phyloP scores from a whole-genome alignment of 2,113 vertebrate species.

The Odobenus rosmarus region DNA sequence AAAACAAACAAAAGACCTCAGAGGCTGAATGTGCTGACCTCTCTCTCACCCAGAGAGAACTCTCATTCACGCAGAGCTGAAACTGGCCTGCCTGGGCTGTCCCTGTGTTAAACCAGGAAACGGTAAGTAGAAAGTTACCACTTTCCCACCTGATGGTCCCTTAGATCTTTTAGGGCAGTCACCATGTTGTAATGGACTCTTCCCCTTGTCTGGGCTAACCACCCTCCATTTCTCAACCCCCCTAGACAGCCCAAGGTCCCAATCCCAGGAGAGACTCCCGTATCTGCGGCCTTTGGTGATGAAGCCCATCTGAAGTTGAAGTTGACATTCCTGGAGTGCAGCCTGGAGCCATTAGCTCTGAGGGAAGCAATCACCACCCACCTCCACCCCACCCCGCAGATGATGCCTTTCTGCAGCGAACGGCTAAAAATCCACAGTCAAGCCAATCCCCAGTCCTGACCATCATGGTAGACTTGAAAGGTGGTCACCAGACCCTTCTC shows the following conservation, averaged over 20 bases:
- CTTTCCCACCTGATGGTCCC: not conserved
- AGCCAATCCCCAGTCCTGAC: not conserved
- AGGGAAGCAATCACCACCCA: not conserved
- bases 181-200: fast-evolving
- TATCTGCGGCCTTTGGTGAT: not conserved
- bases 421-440: not conserved
- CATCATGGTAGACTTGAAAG: not conserved
- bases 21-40: not conserved
- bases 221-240: not conserved
- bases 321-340: not conserved
- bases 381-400: not conserved
- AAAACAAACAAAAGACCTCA: not conserved
- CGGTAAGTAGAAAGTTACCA: too few relatives aligned
- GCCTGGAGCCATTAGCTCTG: not conserved
- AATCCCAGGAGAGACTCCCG: not conserved
- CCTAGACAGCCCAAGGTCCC: not conserved
- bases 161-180: not conserved
- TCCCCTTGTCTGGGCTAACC: too few relatives aligned
- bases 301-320: not conserved
- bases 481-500: not conserved
- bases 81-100: not conserved
- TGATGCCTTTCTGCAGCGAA: not conserved
- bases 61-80: not conserved
- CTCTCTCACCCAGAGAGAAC: not conserved
- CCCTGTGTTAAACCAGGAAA: not conserved